Evolutionary conservation across 2,888 invertebrate species (phyloP), one percentile per base, ranked within the genome.

Genomic region (Lamproptera curius): DNA sequence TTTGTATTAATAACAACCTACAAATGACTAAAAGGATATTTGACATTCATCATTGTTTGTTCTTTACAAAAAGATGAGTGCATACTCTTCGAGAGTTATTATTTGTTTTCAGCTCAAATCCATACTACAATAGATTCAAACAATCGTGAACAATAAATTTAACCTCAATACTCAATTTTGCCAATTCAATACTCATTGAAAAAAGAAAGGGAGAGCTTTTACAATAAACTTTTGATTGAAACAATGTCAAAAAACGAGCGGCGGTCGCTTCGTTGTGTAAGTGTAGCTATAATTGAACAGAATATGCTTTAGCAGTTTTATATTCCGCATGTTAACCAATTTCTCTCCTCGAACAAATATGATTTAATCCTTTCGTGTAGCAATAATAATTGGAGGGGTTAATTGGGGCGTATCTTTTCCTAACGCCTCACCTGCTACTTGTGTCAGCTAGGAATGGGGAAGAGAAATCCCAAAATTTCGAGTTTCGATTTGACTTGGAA

Each of bases 361-460:
- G 6, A 28, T 28, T 5, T 52, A 53, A 54, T 58, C 34, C 51
- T 26, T 54, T 50, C 50, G 54, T 58, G 57, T 54, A 57, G 55
- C 56, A 44, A 52, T 52, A 54, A 55, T 73, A 71, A 75, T 72
- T 73, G 66, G n/a, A 63, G 57, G 53, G 52, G 50, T 52, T 52
- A 62, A 63, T 64, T 68, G 55, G 62, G 59, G 61, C 62, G 51
- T 53, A 59, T 56, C 54, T 55, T 51, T 63, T 66, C 62, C 58
- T 56, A 65, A 66, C 63, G 58, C 58, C 51, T 57, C 57, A 39
- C 34, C 42, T 45, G 20, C 20, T 17, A 39, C 16, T 46, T 67
- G 64, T 70, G 70, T 71, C 70, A 64, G 56, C 56, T 64, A 70
- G 70, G 73, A 74, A 74, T 70, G 56, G 49, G 6, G 3, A 5